phyloP scores from a whole-genome alignment of 2,113 vertebrate species.

The Anser cygnoides region DNA sequence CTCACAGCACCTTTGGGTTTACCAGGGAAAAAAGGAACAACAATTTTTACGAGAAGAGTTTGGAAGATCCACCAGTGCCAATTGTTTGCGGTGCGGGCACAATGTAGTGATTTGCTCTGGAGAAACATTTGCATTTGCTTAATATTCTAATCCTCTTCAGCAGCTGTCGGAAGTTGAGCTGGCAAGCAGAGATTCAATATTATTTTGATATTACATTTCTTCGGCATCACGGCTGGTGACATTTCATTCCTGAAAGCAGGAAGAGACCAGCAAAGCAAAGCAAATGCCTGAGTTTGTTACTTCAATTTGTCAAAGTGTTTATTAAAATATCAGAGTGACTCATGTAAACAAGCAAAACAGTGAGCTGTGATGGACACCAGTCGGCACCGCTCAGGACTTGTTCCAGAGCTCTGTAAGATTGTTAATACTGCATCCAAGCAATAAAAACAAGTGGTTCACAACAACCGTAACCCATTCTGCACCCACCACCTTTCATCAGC shows the following conservation, averaged over 20 bases:
- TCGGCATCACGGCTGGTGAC: not conserved
- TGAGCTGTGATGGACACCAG: not conserved
- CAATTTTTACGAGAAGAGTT: not conserved
- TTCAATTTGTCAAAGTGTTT: slow-evolving; percentile 6
- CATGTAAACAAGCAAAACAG: not conserved
- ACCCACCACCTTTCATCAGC: not conserved
- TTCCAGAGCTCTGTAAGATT: not conserved
- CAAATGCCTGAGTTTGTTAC: not conserved
- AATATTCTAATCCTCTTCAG: slow-evolving; percentile 15
- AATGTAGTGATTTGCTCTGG: not conserved
- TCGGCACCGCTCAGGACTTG: not conserved
- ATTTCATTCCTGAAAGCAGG: slow-evolving; percentile 27
- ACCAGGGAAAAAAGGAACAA: not conserved
- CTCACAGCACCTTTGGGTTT: not conserved
- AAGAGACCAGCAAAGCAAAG: slow-evolving; percentile 6
- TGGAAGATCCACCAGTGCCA: not conserved
- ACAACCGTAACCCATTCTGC: not conserved
- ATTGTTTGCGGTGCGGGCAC: not conserved
- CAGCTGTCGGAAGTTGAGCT: not conserved
- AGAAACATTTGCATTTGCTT: slow-evolving; percentile 15
- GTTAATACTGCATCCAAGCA: not conserved
- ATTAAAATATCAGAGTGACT: not conserved
- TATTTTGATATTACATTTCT: not conserved
- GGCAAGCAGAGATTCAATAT: slow-evolving; percentile 12
- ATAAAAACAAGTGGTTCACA: not conserved